Conservation (phyloP, 2,888 invertebrate genomes). For the Julus scandinavius region DNA sequence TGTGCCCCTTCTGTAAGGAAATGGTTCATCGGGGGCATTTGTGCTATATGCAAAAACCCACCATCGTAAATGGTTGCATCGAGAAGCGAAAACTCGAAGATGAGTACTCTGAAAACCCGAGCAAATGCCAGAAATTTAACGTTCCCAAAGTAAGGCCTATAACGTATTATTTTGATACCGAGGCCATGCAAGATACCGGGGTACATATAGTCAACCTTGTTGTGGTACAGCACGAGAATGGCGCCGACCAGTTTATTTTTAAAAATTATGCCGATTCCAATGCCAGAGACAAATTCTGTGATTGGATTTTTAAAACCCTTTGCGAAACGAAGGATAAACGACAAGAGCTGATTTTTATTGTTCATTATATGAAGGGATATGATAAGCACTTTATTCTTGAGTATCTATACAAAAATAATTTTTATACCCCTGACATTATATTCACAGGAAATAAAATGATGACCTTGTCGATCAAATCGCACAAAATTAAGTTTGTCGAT, state of each 20-base stretch:
- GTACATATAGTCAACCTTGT: background rate
- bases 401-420: background rate
- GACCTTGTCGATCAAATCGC: background rate
- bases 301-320: background rate
- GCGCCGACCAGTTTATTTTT: background rate
- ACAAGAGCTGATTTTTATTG: background rate
- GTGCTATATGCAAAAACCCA: too few relatives aligned
- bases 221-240: background rate
- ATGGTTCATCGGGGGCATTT: too few relatives aligned
- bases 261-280: background rate
- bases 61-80: too few relatives aligned
- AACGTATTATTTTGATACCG: background rate
- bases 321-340: background rate
- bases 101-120: too few relatives aligned
- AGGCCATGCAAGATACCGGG: background rate
- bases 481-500: constrained; percentile 25
- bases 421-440: background rate
- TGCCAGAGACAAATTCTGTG: background rate
- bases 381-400: background rate
- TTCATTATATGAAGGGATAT: background rate
- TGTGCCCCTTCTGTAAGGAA: too few relatives aligned
- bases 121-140: too few relatives aligned
- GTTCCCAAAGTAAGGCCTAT: background rate
- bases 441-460: background rate
- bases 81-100: too few relatives aligned